These are phyloP conservation scores for Microcaecilia unicolor DNA, from an alignment of 2,797 vertebrate genomes.

Conservation along the genomic window DNA sequence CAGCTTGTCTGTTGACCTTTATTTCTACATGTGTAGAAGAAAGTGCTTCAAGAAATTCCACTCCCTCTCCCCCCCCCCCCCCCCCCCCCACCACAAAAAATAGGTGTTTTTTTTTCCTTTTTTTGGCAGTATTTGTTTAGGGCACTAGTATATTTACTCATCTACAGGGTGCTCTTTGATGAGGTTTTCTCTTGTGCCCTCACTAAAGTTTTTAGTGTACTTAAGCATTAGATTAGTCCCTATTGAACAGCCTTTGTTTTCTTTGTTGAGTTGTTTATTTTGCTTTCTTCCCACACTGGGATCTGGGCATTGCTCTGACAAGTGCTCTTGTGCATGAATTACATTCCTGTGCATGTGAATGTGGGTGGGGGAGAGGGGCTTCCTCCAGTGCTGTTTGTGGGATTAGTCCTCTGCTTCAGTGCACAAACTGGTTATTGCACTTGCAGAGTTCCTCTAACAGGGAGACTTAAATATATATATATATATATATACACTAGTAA, in stretches of 20 bases:
- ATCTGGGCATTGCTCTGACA: constrained; percentile 48
- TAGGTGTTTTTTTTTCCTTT: constrained; percentile 9
- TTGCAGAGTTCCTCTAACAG: constrained; percentile 44
- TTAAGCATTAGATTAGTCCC: constrained; percentile 52
- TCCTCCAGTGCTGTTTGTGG: constrained; percentile 51
- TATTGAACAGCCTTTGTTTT: constrained; percentile 52
- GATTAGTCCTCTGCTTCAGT: constrained; percentile 46
- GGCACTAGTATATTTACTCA: constrained; percentile 34
- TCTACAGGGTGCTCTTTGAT: constrained; percentile 44
- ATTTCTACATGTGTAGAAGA: too few species aligned
- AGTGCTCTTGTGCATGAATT: constrained; percentile 64
- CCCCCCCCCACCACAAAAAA: too few species aligned
- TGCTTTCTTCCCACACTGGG: constrained; percentile 59
- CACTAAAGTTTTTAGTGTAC: constrained; percentile 50
- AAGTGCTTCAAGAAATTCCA: not conserved
- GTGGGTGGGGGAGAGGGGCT: too few species aligned
- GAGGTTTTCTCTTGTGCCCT: constrained; percentile 34
- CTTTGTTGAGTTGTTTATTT: constrained; percentile 68
- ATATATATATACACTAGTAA: too few species aligned
- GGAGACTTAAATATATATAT: constrained; percentile 41
- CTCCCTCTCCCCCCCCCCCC: too few species aligned
- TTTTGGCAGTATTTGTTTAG: constrained; percentile 6
- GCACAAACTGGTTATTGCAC: constrained; percentile 37
- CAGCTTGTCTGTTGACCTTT: too few species aligned
- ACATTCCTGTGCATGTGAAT: constrained; percentile 57